Evolutionary conservation across 2,797 vertebrate genomes (phyloP).

Genomic region (Cossypha dichroa): DNA sequence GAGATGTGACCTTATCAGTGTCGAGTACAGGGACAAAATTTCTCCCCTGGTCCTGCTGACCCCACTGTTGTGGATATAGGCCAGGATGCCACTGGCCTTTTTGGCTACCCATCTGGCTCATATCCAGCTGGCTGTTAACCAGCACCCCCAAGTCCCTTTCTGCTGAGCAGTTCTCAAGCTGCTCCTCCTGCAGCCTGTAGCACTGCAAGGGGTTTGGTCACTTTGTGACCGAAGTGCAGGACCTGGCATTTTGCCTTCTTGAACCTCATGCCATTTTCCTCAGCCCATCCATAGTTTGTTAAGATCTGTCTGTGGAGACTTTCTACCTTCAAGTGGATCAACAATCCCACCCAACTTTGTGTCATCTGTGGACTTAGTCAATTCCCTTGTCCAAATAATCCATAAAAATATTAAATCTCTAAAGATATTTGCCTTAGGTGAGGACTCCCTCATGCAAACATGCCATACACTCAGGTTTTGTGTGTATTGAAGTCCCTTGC

Average conservation of each 20-base stretch:
- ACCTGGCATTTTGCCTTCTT: background rate
- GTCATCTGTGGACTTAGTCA: background rate
- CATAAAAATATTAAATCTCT: background rate
- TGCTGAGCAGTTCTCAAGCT: background rate
- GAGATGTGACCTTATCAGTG: background rate
- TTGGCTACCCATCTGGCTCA: background rate
- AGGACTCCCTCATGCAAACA: background rate
- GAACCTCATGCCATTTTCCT: background rate
- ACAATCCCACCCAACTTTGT: background rate
- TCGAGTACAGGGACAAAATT: accelerated
- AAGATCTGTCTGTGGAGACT: accelerated
- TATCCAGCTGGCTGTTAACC: background rate
- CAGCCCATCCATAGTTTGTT: background rate
- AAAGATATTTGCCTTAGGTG: background rate
- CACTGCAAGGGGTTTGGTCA: background rate
- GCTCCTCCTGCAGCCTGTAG: background rate
- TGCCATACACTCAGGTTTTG: background rate
- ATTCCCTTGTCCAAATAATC: background rate
- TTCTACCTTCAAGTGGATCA: background rate
- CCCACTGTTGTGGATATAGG: background rate
- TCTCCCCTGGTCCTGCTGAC: background rate
- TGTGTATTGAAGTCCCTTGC: background rate
- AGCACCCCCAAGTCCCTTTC: background rate
- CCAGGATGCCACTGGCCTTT: background rate
- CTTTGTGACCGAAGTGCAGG: background rate